phyloP scores from a whole-genome alignment of 2,113 vertebrate species.

The Phalacrocorax pelagicus region DNA sequence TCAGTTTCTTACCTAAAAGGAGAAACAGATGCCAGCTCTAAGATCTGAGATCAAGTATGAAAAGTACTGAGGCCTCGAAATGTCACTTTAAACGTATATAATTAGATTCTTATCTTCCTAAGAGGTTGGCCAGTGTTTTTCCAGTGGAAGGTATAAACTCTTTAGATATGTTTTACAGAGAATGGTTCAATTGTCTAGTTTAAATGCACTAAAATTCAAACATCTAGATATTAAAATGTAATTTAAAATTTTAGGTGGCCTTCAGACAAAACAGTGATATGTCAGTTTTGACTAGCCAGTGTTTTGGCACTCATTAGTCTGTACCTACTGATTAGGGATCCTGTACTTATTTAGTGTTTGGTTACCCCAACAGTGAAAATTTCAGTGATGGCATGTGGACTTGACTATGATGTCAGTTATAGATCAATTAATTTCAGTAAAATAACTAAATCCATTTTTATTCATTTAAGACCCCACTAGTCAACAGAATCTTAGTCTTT shows the following conservation, averaged over 20 bases:
- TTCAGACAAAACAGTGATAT: neutral
- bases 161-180: neutral
- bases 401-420: neutral
- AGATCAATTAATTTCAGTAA: neutral
- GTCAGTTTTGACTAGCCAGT: neutral
- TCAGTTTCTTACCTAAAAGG: slow-evolving; percentile 75
- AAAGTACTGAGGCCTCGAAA: slow-evolving; percentile 67
- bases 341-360: neutral
- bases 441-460: neutral
- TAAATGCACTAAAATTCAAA: slow-evolving; percentile 15
- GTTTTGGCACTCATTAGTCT: neutral
- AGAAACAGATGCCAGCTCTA: slow-evolving; percentile 79
- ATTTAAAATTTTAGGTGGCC: neutral
- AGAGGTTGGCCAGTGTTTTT: slow-evolving; percentile 22
- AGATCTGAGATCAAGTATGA: slow-evolving; percentile 72
- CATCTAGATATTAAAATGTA: neutral
- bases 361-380: neutral
- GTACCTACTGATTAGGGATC: neutral
- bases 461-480: neutral
- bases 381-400: neutral
- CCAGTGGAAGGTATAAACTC: neutral
- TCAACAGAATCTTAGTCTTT: neutral
- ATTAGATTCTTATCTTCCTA: slow-evolving; percentile 72
- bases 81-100: slow-evolving; percentile 72
- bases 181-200: neutral